Conservation (phyloP, 1,140 invertebrate genomes). For the Monochamus saltuarius region DNA sequence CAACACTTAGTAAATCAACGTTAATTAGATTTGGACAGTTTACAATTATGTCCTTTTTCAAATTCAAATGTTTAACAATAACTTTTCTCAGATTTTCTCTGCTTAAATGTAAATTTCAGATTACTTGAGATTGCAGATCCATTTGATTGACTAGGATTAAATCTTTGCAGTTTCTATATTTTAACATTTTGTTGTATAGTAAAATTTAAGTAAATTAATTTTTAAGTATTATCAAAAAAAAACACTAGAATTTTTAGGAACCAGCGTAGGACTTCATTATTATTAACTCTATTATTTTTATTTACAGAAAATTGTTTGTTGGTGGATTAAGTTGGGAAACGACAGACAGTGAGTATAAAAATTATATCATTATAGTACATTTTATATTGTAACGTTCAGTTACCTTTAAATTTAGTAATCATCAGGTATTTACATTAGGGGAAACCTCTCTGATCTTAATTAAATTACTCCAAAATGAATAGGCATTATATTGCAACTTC, state of each 20-base stretch:
- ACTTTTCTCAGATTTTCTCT: constrained; percentile 30
- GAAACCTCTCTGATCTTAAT: too few species aligned
- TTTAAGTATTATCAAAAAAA: constrained; percentile 41
- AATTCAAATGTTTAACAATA: constrained; percentile 16
- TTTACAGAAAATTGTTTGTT: constrained; percentile 96
- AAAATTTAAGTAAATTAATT: constrained; percentile 27
- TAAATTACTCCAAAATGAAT: too few species aligned
- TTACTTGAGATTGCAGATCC: constrained; percentile 50
- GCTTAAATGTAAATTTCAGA: constrained; percentile 41
- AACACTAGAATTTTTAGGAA: constrained; percentile 41
- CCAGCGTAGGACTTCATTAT: constrained; percentile 29
- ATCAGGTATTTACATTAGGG: not conserved
- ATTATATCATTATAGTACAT: constrained; percentile 21
- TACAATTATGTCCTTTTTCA: constrained; percentile 19
- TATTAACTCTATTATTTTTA: constrained; percentile 48
- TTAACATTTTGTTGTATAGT: constrained; percentile 26
- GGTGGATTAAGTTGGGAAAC: constrained; percentile 97
- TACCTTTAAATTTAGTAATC: too few species aligned
- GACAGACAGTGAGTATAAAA: constrained; percentile 84
- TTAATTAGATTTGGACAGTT: constrained; percentile 55
- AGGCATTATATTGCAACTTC: too few species aligned
- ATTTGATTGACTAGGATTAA: constrained; percentile 47
- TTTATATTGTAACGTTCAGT: too few species aligned
- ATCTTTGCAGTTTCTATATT: constrained; percentile 36
- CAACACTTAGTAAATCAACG: constrained; percentile 45